These are phyloP conservation scores for Spizella passerina DNA, from an alignment of 2,797 vertebrate genomes.

Conservation along the genomic window DNA sequence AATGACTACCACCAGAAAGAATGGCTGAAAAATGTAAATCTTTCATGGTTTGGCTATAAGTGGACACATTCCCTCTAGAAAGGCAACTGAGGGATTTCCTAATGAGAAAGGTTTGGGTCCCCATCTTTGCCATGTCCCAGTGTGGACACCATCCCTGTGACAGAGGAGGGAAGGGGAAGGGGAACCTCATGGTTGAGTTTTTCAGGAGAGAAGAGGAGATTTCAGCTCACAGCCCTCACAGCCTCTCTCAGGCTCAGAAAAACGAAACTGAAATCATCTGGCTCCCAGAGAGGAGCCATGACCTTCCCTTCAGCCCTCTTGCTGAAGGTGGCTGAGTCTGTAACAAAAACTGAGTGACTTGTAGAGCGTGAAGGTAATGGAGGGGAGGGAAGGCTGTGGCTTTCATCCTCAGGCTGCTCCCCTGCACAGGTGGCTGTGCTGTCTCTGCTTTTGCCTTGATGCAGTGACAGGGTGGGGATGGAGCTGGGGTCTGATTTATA, in stretches of 20 bases:
- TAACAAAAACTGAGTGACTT: not conserved
- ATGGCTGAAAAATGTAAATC: not conserved
- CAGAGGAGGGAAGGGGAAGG: not conserved
- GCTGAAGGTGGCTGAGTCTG: not conserved
- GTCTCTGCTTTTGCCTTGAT: not conserved
- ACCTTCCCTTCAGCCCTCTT: not conserved
- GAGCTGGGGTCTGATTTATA: not conserved
- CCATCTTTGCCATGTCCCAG: not conserved
- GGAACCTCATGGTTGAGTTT: fast-evolving
- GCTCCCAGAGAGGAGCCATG: not conserved
- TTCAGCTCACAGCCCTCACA: not conserved
- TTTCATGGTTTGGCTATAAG: not conserved
- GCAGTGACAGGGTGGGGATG: not conserved
- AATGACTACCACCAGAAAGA: not conserved
- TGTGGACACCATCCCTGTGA: not conserved
- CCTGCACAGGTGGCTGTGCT: not conserved
- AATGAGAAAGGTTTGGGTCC: fast-evolving
- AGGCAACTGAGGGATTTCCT: not conserved
- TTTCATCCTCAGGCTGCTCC: not conserved
- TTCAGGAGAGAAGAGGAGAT: not conserved
- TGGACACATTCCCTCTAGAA: not conserved
- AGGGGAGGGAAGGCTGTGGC: not conserved
- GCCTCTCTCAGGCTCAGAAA: not conserved
- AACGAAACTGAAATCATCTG: not conserved
- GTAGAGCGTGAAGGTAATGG: not conserved